Conservation (phyloP, 1,140 invertebrate genomes). For the Tetramorium simillimum region DNA sequence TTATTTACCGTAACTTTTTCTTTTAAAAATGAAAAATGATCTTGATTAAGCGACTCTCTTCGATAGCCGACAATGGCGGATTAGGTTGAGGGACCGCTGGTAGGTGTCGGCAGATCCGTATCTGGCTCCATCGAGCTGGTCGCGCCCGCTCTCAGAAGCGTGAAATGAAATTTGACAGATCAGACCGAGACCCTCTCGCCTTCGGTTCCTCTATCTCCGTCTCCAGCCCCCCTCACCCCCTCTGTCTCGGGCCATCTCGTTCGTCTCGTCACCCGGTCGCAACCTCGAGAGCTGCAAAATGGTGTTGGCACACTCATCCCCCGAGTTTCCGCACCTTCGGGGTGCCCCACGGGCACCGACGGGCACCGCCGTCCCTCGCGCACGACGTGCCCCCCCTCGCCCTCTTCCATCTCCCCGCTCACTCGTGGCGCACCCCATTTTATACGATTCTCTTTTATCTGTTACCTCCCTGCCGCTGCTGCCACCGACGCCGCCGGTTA, state of each 20-base stretch:
- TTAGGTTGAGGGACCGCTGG: constrained; percentile 67
- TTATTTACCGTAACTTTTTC: neutral
- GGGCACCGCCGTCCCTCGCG: constrained; percentile 30
- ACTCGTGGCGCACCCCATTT: constrained; percentile 78
- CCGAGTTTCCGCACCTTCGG: constrained; percentile 76
- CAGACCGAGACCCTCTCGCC: constrained; percentile 72
- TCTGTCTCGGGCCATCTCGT: constrained; percentile 29
- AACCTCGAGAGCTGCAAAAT: constrained; percentile 73
- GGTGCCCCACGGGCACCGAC: constrained; percentile 79
- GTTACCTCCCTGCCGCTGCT: constrained; percentile 75
- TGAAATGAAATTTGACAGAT: constrained; percentile 86
- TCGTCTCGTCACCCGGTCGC: constrained; percentile 19
- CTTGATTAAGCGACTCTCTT: constrained; percentile 65
- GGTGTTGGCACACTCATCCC: constrained; percentile 71
- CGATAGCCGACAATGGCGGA: constrained; percentile 60
- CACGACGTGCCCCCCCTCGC: constrained; percentile 47
- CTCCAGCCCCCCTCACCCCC: neutral
- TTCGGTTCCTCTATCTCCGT: constrained; percentile 61
- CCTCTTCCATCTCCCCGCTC: constrained; percentile 48
- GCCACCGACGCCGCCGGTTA: constrained; percentile 62
- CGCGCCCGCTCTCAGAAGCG: constrained; percentile 77
- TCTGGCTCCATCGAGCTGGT: constrained; percentile 75
- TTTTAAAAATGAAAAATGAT: constrained; percentile 38
- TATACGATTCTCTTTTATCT: constrained; percentile 86
- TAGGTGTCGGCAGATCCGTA: constrained; percentile 80